Evolutionary conservation across 2,797 vertebrate genomes (phyloP), one percentile per base, ranked within the genome.

Genomic region (Sebastes hubbsi): DNA sequence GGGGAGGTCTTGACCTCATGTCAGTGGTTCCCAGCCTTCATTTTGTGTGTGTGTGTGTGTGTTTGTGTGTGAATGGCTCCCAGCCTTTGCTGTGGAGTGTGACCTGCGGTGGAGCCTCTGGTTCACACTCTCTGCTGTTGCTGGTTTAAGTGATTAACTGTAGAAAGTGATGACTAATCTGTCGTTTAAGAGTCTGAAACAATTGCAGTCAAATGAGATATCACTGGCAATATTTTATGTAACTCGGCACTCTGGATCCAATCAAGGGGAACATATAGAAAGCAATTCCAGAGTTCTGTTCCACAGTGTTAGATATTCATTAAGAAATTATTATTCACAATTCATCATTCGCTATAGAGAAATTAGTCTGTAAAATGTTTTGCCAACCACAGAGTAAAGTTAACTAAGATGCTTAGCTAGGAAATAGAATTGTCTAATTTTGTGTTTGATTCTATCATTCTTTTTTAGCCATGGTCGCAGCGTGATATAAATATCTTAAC

Each of bases 1-100:
- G 59, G 83, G 81, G 85, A 91, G 90, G 91, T 90, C 92, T 89
- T 89, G 90, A 93, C 90, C 89, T 92, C 82, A 67, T 86, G 70
- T 82, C 86, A 87, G 78, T 77, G 80, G 77, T 88, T 88, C 85
- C 70, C 82, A 76, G 69, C 24, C 73, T 67, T 84, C 75, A 87
- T 72, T 78, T 62, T 77, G 76, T 38, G 36, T 42, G 38, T 81
- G 36, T 24, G 55, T 66, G 63, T 78, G 61, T 60, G 55, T 59
- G 55, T 78, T 25, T 71, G 77, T 85, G 64, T 75, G 55, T 70
- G 59, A 69, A 72, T 67, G 61, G 77, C 83, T 93, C 80, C 70
- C 84, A 86, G 89, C 81, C 78, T 89, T 90, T 85, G 87, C 84
- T 71, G 67, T 84, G 77, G 77, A 91, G 88, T 83, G 85, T 92